These are phyloP conservation scores for Ameiurus melas DNA, from an alignment of 2,113 vertebrate genomes.

Conservation along the genomic window DNA sequence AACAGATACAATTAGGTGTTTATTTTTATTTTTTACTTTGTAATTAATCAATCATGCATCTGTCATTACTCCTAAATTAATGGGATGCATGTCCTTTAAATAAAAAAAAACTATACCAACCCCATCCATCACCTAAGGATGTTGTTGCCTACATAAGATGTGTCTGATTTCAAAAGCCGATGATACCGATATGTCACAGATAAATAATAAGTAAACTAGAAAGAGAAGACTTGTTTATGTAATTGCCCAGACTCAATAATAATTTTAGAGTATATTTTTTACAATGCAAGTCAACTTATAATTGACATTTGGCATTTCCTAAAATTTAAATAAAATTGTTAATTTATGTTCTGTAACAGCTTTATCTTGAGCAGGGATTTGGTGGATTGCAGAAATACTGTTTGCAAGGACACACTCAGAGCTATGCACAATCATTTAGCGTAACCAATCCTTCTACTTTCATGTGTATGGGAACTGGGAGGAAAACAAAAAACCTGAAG, in stretches of 20 bases:
- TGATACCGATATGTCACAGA: neutral
- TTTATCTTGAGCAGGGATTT: neutral
- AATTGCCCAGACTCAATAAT: slow-evolving; percentile 33
- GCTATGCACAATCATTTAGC: neutral
- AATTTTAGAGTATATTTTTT: slow-evolving; percentile 22
- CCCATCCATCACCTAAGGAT: slow-evolving; percentile 69
- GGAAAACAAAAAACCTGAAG: neutral
- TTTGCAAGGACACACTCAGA: neutral
- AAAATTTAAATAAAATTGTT: neutral
- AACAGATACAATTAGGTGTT: slow-evolving; percentile 45
- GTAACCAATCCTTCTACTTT: neutral
- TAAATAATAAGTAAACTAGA: slow-evolving; percentile 33
- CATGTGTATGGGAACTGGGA: neutral
- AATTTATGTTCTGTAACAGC: neutral
- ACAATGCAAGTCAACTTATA: slow-evolving; percentile 6
- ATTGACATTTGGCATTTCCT: neutral
- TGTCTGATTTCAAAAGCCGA: slow-evolving; percentile 13
- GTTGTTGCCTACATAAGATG: slow-evolving; percentile 60
- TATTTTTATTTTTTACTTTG: slow-evolving; percentile 32
- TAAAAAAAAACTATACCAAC: slow-evolving; percentile 65
- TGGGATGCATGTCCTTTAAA: slow-evolving; percentile 74
- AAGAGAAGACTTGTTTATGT: slow-evolving; percentile 21
- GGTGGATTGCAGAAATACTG: neutral
- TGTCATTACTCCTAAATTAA: slow-evolving; percentile 75
- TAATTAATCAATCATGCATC: slow-evolving; percentile 70